phyloP scores from a whole-genome alignment of 2,888 invertebrate species.

The Rapana venosa region DNA sequence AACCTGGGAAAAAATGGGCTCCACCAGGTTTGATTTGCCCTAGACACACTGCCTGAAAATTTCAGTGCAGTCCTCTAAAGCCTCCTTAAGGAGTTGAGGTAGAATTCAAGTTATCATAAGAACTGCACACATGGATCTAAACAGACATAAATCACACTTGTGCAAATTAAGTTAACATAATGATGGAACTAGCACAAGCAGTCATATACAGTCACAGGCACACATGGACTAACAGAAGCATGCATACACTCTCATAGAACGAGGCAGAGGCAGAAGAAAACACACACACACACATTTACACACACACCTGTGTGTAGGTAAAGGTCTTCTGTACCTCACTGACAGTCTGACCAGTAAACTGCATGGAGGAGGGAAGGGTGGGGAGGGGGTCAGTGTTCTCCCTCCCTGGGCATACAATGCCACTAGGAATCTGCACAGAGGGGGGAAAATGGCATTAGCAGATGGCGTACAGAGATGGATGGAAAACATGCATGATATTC shows the following conservation, averaged over 20 bases:
- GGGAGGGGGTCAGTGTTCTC: constrained; percentile 55
- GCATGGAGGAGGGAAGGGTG: constrained; percentile 56
- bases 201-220: neutral
- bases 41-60: too few relatives aligned
- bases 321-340: constrained; percentile 51
- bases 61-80: too few relatives aligned
- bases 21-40: too few relatives aligned
- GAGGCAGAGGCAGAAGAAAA: neutral
- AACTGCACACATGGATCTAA: too few relatives aligned
- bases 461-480: neutral
- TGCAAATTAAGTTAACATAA: too few relatives aligned
- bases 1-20: too few relatives aligned
- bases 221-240: constrained; percentile 6
- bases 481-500: too few relatives aligned
- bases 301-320: constrained; percentile 59
- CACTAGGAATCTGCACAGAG: constrained; percentile 58
- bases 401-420: constrained; percentile 60
- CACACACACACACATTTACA: constrained; percentile 13
- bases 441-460: neutral
- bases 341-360: constrained; percentile 59
- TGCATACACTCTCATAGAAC: neutral
- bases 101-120: too few relatives aligned
- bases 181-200: too few relatives aligned
- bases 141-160: too few relatives aligned
- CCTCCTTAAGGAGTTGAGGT: too few relatives aligned